Evolutionary conservation across 2,888 invertebrate genomes (phyloP), one percentile per base, ranked within the genome.

Genomic region (Imbricaverruca yamaguchii): DNA sequence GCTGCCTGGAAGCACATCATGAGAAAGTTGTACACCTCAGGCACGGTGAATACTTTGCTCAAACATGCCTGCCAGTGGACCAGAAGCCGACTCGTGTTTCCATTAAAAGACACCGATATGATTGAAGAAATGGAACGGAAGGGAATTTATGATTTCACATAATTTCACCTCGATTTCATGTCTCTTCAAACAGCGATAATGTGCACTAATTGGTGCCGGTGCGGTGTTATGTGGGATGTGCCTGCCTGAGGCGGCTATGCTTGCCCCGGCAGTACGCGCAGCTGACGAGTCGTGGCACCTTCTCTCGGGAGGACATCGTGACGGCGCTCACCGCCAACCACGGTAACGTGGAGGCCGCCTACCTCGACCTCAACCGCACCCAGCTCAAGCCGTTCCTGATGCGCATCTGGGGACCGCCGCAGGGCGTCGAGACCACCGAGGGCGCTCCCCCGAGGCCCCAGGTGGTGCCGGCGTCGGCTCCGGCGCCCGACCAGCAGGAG

Each of bases 331-430:
- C 91, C 82, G 91, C 90, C 81, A 91, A 91, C 86, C 91, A 92
- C 85, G 93, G 93, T 83, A 92, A 92, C 87, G 88, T 92, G 83
- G 93, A 93, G 83, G 89, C 91, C 63, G 92, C 93, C 25, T 89
- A 91, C 83, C 88, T 91, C 84, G 93, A 93, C 86, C 88, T 93
- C 82, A 92, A 91, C 85, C 93, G 92, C 86, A 91, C 91, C 84
- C 93, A 93, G 86, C 87, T 93, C 83, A 93, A 93, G 87, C 93
- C 93, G 80, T 93, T 93, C 89, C 88, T 93, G 84, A 93, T 93
- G 92, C 89, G 92, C 86, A 93, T 93, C 85, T 93, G 93, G 92
- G 93, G 93, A 82, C 92, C 93, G 82, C 86, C 86, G 11, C 53
- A 74, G 55, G 80, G 82, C 77, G 81, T 81, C 6, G 78, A 67